Percentiles rank a stretch among this genome's conserved stretches.
Evolutionary conservation across 2,797 vertebrate genomes (phyloP).

Genomic region (Mormyrops boulengeri): DNA sequence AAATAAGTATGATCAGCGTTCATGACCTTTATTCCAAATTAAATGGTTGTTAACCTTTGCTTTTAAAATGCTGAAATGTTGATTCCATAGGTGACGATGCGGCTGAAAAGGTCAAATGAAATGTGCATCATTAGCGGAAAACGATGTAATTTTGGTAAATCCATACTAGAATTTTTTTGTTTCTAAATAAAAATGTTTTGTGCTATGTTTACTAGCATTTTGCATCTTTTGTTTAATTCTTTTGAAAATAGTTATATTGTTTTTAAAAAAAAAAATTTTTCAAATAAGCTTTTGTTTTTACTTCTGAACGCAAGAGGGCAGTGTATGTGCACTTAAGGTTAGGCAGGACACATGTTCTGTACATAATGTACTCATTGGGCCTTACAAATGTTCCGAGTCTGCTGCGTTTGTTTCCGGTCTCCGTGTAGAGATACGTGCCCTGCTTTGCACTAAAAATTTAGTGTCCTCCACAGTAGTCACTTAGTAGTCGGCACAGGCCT

Average conservation of each 20-base stretch:
- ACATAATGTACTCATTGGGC: background rate
- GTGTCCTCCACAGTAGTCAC: background rate
- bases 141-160: background rate
- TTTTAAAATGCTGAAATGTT: constrained; percentile 17
- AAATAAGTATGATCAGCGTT: background rate
- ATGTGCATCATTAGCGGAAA: background rate
- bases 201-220: background rate
- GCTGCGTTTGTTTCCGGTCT: background rate
- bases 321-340: background rate
- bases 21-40: background rate
- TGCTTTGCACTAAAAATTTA: background rate
- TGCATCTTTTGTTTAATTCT: background rate
- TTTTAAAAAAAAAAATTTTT: background rate
- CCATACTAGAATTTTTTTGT: background rate
- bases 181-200: background rate
- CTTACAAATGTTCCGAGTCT: background rate
- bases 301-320: background rate
- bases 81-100: background rate
- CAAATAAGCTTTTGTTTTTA: background rate
- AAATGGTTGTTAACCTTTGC: background rate
- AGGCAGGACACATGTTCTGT: background rate
- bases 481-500: background rate
- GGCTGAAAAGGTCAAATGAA: background rate
- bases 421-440: background rate
- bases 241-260: background rate